phyloP scores from a whole-genome alignment of 1,140 invertebrate species.

The Drosophila insularis region DNA sequence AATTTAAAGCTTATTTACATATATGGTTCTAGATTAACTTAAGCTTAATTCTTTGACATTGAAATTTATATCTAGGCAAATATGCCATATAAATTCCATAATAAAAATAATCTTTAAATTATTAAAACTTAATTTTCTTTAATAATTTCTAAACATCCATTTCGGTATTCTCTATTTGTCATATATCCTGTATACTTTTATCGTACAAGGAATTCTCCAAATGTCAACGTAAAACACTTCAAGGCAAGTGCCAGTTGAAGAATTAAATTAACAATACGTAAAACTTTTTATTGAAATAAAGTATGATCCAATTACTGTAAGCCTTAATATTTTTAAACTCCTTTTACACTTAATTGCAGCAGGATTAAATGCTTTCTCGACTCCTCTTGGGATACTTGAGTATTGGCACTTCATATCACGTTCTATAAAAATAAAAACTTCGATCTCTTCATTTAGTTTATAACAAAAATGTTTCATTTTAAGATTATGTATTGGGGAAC shows the following conservation, averaged over 20 bases:
- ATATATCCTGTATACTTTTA: no score
- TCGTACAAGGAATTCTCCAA: no score
- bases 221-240: background rate
- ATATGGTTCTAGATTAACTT: background rate
- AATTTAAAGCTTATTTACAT: slow-evolving; percentile 51
- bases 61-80: background rate
- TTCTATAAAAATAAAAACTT: slow-evolving; percentile 33
- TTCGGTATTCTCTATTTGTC: no score
- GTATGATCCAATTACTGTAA: background rate
- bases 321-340: background rate
- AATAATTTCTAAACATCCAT: no score
- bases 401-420: slow-evolving; percentile 19
- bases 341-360: background rate
- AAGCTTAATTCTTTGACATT: background rate
- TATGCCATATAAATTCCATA: background rate
- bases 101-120: background rate
- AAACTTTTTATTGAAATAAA: background rate
- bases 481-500: slow-evolving; percentile 1
- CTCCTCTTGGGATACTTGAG: background rate
- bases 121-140: no score
- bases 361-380: background rate
- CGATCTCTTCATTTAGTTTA: slow-evolving; percentile 7
- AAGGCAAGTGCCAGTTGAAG: background rate
- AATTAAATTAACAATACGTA: background rate
- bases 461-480: slow-evolving; percentile 12